Percentiles rank a stretch among this genome's conserved stretches.
Conservation (phyloP, 2,888 invertebrate genomes). For the Epinotia bilunana region DNA sequence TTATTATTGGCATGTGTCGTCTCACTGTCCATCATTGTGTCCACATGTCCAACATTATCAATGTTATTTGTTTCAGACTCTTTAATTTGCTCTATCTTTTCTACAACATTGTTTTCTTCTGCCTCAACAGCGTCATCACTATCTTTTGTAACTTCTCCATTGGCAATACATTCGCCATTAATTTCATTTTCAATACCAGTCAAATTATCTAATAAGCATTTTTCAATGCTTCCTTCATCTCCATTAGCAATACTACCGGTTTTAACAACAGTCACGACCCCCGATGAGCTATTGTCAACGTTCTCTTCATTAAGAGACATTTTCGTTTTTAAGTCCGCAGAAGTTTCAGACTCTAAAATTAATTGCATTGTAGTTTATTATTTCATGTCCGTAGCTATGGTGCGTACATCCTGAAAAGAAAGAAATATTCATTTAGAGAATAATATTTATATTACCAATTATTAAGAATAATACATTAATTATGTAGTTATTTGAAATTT, state of each 20-base stretch:
- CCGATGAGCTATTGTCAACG: conserved; percentile 55
- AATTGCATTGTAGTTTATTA: conserved; percentile 79
- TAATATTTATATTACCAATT: conserved; percentile 1
- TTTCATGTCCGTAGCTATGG: conserved; percentile 51
- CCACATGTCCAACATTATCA: background rate
- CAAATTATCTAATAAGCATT: conserved; percentile 52
- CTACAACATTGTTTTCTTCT: conserved; percentile 25
- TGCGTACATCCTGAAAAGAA: conserved; percentile 59
- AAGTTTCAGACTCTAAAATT: conserved; percentile 65
- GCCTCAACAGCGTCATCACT: conserved; percentile 37
- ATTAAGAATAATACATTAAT: background rate
- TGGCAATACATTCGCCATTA: conserved; percentile 47
- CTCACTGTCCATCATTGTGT: too few species aligned
- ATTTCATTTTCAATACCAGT: conserved; percentile 48
- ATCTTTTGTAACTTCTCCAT: conserved; percentile 53
- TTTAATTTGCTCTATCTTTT: conserved; percentile 44
- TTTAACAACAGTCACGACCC: conserved; percentile 50
- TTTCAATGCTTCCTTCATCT: conserved; percentile 58
- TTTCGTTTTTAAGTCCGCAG: conserved; percentile 61
- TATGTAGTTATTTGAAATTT: too few species aligned
- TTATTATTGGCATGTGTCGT: background rate
- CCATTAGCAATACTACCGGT: conserved; percentile 50
- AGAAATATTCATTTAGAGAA: conserved; percentile 43
- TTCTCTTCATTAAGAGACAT: conserved; percentile 66
- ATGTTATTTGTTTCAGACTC: conserved; percentile 32